A percentile compares a stretch with the other conserved stretches of the same genome.
Conservation (phyloP, 2,888 invertebrate genomes). For the Melangyna quadrimaculata region DNA sequence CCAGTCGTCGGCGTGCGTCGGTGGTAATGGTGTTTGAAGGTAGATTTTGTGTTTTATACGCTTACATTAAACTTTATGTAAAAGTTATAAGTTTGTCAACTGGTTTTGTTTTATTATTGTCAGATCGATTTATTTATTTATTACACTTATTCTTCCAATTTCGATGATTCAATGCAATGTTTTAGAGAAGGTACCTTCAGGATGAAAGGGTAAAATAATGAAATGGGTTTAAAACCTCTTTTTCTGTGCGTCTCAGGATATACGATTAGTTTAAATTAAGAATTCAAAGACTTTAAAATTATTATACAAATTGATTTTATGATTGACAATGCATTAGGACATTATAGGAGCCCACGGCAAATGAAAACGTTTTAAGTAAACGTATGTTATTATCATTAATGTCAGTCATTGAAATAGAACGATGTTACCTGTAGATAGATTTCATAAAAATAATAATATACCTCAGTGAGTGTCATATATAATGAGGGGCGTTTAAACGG, state of each 20-base stretch:
- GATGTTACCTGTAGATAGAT: background rate
- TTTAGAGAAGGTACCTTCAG: background rate
- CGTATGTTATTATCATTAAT: background rate
- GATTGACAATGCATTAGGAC: background rate
- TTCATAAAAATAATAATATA: background rate
- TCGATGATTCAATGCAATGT: background rate
- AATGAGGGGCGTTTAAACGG: background rate
- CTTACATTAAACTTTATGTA: background rate
- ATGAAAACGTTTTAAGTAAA: background rate
- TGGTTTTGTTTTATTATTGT: background rate
- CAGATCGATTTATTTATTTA: background rate
- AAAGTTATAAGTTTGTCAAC: conserved; percentile 10
- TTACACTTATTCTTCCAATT: background rate
- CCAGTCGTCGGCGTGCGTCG: background rate
- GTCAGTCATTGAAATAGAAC: background rate
- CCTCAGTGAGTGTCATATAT: background rate
- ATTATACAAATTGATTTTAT: background rate
- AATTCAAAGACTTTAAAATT: background rate
- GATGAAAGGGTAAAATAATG: background rate
- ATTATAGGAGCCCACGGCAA: too few relatives aligned
- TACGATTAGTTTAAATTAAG: background rate
- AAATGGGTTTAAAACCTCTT: background rate
- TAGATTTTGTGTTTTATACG: conserved; percentile 25
- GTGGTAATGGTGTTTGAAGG: background rate
- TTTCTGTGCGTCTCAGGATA: background rate